Evolutionary conservation across 1,140 invertebrate species (phyloP), one percentile per base, ranked within the genome.

Genomic region (Rhagoletis pomonella): DNA sequence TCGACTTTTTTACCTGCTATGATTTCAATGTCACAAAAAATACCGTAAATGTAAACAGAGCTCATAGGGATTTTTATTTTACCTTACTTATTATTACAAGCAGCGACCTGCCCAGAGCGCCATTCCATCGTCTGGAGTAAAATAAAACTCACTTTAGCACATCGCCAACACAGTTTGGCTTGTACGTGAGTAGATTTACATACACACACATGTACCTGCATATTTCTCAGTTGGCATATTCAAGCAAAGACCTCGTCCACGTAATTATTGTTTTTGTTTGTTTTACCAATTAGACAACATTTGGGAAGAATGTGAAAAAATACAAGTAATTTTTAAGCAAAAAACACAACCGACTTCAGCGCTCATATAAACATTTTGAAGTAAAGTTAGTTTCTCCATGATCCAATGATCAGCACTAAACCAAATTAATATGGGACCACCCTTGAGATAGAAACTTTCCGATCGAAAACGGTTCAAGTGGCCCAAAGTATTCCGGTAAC

Each of bases 21-120:
- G 10, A 55, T 81, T 81, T 81, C 73, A 81, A 81, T 81, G 73
- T 58, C 73, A 81, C 73, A 81, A n/a, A 81, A 81, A 81, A 81
- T 55, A 55, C 73, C 73, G 47, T 55, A 81, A 81, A 81, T 81
- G 73, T 81, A 81, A 81, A 14, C 73, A 81, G 55, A 81, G 55
- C 5, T 81, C 73, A n/a, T 42, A 44, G 42, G 67, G 10, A 14
- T 73, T 73, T 73, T 73, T 73, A n/a, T 44, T 73, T n/a, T 19
- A 42, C 1, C 73, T 50, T n/a, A 17, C 73, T 81, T 81, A 55
- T 55, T 47, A 55, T 14, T 47, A 42, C 5, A 55, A 10, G 14
- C 55, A 55, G 47, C 1, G 60, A 62, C 9, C 42, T 55, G 73
- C 55, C 67, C 67, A 47, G 44, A 39, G 67, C 42, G 39, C 44